Evolutionary conservation across 2,888 invertebrate species (phyloP), one percentile per base, ranked within the genome.

Genomic region (Lasioglossum lativentre): DNA sequence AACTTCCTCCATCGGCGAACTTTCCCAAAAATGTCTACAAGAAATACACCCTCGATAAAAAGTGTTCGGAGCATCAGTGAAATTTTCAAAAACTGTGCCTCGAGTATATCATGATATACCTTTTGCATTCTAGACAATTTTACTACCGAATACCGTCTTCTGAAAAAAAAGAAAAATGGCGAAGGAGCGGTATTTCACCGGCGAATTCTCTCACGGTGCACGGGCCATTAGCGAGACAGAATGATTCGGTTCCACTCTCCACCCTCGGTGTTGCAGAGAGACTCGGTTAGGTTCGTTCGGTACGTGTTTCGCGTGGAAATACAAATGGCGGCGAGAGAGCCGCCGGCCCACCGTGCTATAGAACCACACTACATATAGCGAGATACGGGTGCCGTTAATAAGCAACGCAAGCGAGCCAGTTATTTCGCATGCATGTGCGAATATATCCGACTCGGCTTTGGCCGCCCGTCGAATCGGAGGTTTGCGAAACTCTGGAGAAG

Each of bases 381-480:
- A 76, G 76, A 80, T 52, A 66, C 30, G 70, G 66, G 66, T 77
- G 66, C 56, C 80, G 71, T 86, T 86, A 86, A 84, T 78, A 78
- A 86, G 75, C 73, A 76, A 85, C 66, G 59, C 56, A 75, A 80
- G 30, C 68, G 56, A 76, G 71, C 74, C 30, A 47, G 76, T 80
- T 38, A 79, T 79, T 76, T 83, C 76, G 74, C 80, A 75, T 76
- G 76, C 73, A 63, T 76, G 38, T n/a, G 70, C 76, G 85, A 79
- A 83, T 47, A 83, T 47, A 74, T 79, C 14, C 66, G 74, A 27
- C 14, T 38, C 23, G 70, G 63, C 40, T 83, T 79, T 42, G 72
- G 76, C 47, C 19, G 47, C 52, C 14, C 42, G 47, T 40, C 59
- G 40, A n/a, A 42, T 72, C 73, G 56, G 16, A 70, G 75, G 52